Conservation (phyloP, 2,113 vertebrate genomes). For the Peucedramus taeniatus region DNA sequence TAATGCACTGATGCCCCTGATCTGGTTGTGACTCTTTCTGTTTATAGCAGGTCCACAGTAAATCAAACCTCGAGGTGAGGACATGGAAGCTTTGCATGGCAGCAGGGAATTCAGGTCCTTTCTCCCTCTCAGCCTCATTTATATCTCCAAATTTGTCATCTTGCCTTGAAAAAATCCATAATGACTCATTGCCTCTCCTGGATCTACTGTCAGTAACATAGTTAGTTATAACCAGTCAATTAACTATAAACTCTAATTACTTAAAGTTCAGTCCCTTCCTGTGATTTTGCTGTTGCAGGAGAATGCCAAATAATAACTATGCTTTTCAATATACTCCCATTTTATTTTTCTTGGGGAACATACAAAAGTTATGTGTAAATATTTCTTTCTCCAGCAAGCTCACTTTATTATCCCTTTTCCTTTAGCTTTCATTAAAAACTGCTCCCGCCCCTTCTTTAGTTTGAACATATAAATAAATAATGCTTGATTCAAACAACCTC, state of each 20-base stretch:
- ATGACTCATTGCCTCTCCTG: constrained; percentile 23
- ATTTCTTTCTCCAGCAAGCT: constrained; percentile 43
- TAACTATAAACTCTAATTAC: constrained; percentile 55
- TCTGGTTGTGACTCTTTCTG: background rate
- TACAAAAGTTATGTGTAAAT: constrained; percentile 46
- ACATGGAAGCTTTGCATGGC: background rate
- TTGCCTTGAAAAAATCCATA: background rate
- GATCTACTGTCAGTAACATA: constrained; percentile 30
- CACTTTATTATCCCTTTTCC: constrained; percentile 55
- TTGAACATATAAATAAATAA: constrained; percentile 64
- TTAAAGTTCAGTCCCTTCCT: constrained; percentile 29
- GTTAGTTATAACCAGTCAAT: constrained; percentile 34
- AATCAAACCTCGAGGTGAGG: background rate
- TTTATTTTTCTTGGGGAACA: constrained; percentile 55
- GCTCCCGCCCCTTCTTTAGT: constrained; percentile 5
- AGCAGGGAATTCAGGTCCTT: background rate
- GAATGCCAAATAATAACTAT: constrained; percentile 31
- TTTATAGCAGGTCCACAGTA: background rate
- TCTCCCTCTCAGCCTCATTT: background rate
- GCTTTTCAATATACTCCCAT: background rate
- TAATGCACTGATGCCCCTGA: background rate
- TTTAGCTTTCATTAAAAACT: constrained; percentile 61
- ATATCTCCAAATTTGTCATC: background rate
- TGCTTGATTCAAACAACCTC: constrained; percentile 34
- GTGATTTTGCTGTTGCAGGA: constrained; percentile 28